Evolutionary conservation across 1,140 invertebrate genomes (phyloP).

Genomic region (Drosophila lini): DNA sequence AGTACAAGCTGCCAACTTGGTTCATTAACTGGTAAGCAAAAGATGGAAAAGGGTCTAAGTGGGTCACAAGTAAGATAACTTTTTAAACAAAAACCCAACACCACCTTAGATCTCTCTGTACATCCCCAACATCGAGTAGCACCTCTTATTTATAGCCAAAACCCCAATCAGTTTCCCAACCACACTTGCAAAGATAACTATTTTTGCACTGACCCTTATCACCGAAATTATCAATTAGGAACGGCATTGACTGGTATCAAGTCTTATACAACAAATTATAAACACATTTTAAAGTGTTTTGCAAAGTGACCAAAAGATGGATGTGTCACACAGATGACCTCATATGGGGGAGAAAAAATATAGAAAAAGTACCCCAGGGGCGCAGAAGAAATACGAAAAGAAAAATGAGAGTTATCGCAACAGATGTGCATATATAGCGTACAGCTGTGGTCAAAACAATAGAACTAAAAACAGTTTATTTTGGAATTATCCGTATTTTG

Average conservation of each 20-base stretch:
- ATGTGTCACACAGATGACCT: constrained; percentile 43
- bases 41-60: constrained; percentile 16
- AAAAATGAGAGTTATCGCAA: constrained; percentile 7
- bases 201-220: constrained; percentile 33
- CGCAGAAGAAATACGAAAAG: background rate
- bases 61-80: constrained; percentile 53
- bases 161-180: constrained; percentile 15
- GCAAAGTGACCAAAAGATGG: constrained; percentile 14
- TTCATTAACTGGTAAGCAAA: constrained; percentile 67
- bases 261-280: constrained; percentile 9
- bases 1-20: constrained; percentile 31
- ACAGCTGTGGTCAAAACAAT: background rate
- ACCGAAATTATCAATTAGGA: constrained; percentile 25
- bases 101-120: constrained; percentile 15
- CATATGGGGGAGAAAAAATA: constrained; percentile 18
- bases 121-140: constrained; percentile 2
- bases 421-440: constrained; percentile 32
- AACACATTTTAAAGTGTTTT: constrained; percentile 20
- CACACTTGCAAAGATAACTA: constrained; percentile 27
- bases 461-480: background rate
- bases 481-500: no score
- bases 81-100: background rate
- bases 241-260: constrained; percentile 25
- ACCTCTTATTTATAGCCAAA: constrained; percentile 15
- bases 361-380: constrained; percentile 1